Base-by-base conservation (phyloP, 2,113 vertebrate species). In the Orthonyx spaldingii region DNA sequence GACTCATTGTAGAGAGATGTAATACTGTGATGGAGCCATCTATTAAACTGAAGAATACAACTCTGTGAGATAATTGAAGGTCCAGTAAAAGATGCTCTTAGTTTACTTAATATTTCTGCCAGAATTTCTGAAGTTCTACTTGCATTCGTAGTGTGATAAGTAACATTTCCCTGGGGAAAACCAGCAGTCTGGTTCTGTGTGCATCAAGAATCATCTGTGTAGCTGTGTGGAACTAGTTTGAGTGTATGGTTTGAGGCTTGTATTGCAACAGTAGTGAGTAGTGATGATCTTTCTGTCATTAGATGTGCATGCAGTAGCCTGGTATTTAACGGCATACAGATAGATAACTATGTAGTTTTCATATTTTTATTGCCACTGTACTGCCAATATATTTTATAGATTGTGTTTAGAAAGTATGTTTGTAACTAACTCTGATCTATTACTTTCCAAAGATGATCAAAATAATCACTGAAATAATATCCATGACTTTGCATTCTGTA, bases 131-230 rank as follows among this genome's bases (percentile, higher is more conserved):
- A 79, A 87, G 32, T 85, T 85, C 30, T 86, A 23, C 26, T 69
- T 87, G 37, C 32, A 37, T 70, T 24, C 52, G 4, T 81, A 27
- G 26, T 47, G 6, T 33, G 39, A n/a, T 17, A 23, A 27, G 22
- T 52, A 53, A 41, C 14, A 11, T n/a, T 71, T 92, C 28, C 23
- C 1, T 2, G 7, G 15, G 11, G 18, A 37, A 42, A 8, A 7
- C 7, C 44, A 64, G 53, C 35, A 74, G 33, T 81, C 60, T 84
- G 18, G 11, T 68, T 77, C 53, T 41, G 8, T 21, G 23, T 80
- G 26, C 39, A 27, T 65, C 33, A n/a, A 35, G 59, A 71, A 16
- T 61, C 0, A 0, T 66, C 14, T 37, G 0, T 44, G 13, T 10
- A 66, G 52, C 52, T 80, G 9, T 1, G 0, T 46, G 41, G 26